Conservation (phyloP, 2,113 vertebrate genomes). For the Litocranius walleri region DNA sequence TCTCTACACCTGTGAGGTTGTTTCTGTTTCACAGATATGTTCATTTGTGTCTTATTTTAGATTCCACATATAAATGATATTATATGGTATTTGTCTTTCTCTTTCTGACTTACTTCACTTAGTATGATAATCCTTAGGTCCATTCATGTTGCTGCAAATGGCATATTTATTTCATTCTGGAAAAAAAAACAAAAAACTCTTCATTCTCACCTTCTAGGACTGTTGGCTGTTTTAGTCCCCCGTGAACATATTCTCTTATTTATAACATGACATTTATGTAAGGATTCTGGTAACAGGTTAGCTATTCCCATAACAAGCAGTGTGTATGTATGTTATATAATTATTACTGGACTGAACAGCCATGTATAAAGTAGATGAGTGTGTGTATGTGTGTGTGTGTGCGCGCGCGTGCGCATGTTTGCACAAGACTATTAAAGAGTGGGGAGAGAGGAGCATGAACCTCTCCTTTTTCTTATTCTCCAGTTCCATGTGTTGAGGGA, state of each 20-base stretch:
- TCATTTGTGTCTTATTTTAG: background rate
- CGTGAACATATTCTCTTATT: background rate
- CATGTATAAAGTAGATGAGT: too few relatives aligned
- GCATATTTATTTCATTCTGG: background rate
- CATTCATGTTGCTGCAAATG: background rate
- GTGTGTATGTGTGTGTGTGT: background rate
- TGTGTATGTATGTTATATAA: background rate
- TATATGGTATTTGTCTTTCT: background rate
- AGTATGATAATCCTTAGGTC: background rate
- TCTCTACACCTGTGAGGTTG: background rate
- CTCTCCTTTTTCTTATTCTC: background rate
- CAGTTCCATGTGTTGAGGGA: background rate
- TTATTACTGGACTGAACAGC: background rate
- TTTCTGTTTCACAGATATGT: background rate
- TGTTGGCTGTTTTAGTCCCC: background rate
- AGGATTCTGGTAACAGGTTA: background rate
- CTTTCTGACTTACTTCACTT: background rate
- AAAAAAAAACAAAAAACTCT: background rate
- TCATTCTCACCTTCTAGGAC: background rate
- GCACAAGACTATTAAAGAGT: background rate
- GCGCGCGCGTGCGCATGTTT: too few relatives aligned
- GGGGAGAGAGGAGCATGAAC: background rate
- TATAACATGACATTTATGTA: background rate
- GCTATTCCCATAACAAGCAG: background rate
- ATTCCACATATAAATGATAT: background rate